Conservation (phyloP, 2,888 invertebrate genomes). For the Chrysolina haemoptera region DNA sequence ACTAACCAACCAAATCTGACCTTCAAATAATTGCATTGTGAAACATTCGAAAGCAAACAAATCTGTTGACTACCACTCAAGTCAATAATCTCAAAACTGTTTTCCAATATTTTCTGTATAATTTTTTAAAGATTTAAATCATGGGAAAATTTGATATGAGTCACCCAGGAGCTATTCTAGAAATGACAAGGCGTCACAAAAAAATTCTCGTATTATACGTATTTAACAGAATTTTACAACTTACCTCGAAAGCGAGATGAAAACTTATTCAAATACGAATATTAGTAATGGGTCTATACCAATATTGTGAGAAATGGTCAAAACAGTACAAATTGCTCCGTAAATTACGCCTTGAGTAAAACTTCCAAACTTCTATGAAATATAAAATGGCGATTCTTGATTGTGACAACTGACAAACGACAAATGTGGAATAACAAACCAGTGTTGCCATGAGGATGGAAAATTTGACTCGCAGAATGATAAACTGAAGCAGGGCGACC, state of each 20-base stretch:
- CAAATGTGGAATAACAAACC: background rate
- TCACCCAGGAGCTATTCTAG: background rate
- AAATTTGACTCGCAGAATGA: background rate
- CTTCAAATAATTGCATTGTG: too few species aligned
- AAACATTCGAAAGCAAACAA: too few species aligned
- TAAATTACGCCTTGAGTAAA: background rate
- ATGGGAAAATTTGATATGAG: background rate
- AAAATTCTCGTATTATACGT: background rate
- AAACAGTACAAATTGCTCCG: background rate
- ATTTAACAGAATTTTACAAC: conserved; percentile 26
- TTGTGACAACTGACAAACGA: too few species aligned
- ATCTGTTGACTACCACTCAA: too few species aligned
- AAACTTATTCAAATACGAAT: conserved; percentile 11
- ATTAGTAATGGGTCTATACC: background rate
- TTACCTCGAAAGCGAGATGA: conserved; percentile 13
- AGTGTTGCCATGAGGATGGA: background rate
- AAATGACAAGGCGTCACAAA: background rate
- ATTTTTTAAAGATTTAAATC: background rate
- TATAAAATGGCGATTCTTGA: background rate
- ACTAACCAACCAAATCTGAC: too few species aligned
- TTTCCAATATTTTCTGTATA: background rate
- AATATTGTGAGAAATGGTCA: background rate
- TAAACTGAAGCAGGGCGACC: too few species aligned
- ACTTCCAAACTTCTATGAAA: background rate
- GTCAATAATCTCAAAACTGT: too few species aligned